Evolutionary conservation across 1,140 invertebrate species (phyloP).

Genomic region (Lysiphlebus fabarum): DNA sequence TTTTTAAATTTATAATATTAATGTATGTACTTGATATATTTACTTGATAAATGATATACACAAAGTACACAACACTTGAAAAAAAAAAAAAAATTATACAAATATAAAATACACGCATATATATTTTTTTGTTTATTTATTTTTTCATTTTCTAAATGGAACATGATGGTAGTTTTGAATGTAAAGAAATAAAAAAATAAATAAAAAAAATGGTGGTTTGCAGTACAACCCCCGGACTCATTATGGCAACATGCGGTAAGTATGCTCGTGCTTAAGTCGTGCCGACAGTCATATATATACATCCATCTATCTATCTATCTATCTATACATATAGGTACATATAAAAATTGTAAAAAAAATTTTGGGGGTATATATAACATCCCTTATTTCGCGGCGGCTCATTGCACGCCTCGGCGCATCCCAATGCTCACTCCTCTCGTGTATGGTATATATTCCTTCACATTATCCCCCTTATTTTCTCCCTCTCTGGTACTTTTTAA

Average conservation of each 20-base stretch:
- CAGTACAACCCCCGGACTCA: constrained; percentile 36
- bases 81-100: too few relatives aligned
- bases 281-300: constrained; percentile 24
- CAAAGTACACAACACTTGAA: too few relatives aligned
- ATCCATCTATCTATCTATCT: too few relatives aligned
- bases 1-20: too few relatives aligned
- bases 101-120: too few relatives aligned
- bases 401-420: constrained; percentile 52
- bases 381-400: constrained; percentile 52
- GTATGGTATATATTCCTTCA: too few relatives aligned
- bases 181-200: constrained; percentile 2
- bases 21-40: too few relatives aligned
- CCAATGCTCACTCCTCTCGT: constrained; percentile 47
- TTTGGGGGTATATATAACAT: constrained; percentile 34
- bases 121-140: too few relatives aligned
- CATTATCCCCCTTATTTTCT: constrained; percentile 11
- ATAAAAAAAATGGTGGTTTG: constrained; percentile 1
- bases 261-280: constrained; percentile 44
- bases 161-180: neutral
- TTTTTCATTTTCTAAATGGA: too few relatives aligned
- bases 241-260: constrained; percentile 53
- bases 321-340: neutral
- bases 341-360: constrained; percentile 26
- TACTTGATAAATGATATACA: too few relatives aligned
- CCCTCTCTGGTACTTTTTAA: constrained; percentile 22